These are phyloP conservation scores for Halcyon badia DNA, from an alignment of 2,797 vertebrate species.

Conservation along the genomic window DNA sequence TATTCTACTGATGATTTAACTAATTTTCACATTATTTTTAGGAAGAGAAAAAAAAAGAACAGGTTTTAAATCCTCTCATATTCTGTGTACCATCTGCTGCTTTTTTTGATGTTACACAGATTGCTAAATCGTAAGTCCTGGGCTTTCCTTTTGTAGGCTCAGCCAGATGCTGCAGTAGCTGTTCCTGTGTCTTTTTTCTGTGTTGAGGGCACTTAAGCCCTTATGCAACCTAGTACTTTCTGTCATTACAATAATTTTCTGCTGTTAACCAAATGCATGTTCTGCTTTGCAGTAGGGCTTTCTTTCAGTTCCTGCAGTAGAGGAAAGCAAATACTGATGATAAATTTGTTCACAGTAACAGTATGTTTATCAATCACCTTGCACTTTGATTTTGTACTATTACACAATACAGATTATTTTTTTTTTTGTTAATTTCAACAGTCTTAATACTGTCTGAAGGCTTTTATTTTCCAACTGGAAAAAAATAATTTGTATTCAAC, in stretches of 20 bases:
- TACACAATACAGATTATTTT: not conserved
- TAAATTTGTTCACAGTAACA: rapidly evolving
- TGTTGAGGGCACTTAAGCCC: rapidly evolving
- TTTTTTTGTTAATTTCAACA: not conserved
- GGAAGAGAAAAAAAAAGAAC: not conserved
- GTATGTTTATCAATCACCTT: not conserved
- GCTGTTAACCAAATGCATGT: not conserved
- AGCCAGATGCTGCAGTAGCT: not conserved
- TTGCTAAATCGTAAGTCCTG: not conserved
- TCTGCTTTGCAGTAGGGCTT: rapidly evolving
- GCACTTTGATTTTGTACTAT: not conserved
- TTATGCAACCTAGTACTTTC: conserved; percentile 13
- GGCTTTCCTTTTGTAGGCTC: not conserved
- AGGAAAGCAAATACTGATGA: not conserved
- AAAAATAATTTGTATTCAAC: not conserved
- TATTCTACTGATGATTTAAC: not conserved
- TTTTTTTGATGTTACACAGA: not conserved
- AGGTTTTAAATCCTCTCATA: not conserved
- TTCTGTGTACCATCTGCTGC: not conserved
- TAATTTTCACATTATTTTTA: conserved; percentile 30
- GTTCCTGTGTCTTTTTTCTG: not conserved
- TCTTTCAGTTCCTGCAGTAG: not conserved
- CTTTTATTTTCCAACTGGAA: not conserved
- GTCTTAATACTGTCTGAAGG: not conserved
- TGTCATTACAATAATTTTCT: not conserved